These are phyloP conservation scores for Hucho hucho DNA, from an alignment of 2,113 vertebrate species.

Conservation along the genomic window DNA sequence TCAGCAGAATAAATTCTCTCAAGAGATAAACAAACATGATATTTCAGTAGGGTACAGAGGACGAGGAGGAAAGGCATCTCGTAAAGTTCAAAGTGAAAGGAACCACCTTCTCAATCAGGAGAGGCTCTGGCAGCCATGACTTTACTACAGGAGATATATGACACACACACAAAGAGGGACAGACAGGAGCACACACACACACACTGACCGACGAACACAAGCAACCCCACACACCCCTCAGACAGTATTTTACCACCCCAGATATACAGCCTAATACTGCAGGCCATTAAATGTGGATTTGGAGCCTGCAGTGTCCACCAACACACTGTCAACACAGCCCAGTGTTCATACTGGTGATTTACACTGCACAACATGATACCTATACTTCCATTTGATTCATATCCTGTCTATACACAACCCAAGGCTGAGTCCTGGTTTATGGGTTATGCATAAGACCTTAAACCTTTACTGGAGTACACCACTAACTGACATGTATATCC, in stretches of 20 bases:
- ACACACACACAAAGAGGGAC: conserved; percentile 43
- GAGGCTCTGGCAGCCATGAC: conserved; percentile 38
- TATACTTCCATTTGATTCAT: conserved; percentile 19
- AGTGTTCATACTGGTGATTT: conserved; percentile 34
- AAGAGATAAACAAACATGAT: conserved; percentile 76
- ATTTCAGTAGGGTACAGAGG: conserved; percentile 64
- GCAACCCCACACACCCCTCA: conserved; percentile 35
- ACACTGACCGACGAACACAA: conserved; percentile 35
- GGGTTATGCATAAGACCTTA: conserved; percentile 8
- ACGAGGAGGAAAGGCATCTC: conserved; percentile 52
- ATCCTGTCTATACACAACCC: neutral
- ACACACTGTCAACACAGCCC: conserved; percentile 54
- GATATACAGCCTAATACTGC: conserved; percentile 63
- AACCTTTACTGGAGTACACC: neutral
- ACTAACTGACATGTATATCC: neutral
- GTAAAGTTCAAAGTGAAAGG: conserved; percentile 73
- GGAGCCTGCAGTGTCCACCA: conserved; percentile 52
- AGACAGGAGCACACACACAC: conserved; percentile 1
- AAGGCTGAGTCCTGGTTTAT: neutral
- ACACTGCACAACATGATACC: conserved; percentile 36
- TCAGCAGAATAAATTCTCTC: conserved; percentile 77
- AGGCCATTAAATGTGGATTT: conserved; percentile 64
- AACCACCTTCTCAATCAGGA: conserved; percentile 63
- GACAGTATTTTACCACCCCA: conserved; percentile 53
- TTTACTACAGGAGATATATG: conserved; percentile 51